phyloP scores from a whole-genome alignment of 2,113 vertebrate species.

The Caranx ignobilis region DNA sequence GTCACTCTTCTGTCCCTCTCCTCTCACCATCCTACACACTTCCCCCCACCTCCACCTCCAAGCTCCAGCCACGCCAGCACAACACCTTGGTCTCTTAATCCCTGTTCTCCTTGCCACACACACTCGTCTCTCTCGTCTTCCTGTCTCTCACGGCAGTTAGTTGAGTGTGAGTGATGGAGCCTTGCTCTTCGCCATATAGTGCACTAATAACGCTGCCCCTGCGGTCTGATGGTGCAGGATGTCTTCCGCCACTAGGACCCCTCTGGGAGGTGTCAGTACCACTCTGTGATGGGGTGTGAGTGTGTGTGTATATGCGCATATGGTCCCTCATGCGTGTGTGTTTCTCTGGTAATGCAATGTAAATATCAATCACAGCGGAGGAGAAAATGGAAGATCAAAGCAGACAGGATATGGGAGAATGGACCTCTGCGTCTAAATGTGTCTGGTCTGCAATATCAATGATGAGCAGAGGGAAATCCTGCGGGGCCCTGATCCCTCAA shows the following conservation, averaged over 20 bases:
- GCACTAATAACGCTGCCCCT: conserved; percentile 68
- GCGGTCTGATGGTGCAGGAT: conserved; percentile 64
- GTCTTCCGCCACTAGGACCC: conserved; percentile 63
- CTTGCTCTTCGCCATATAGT: conserved; percentile 53
- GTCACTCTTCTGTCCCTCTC: conserved; percentile 18
- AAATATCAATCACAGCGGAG: conserved; percentile 67
- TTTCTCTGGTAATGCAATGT: conserved; percentile 68
- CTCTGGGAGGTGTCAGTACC: conserved; percentile 75
- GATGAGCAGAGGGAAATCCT: conserved; percentile 31
- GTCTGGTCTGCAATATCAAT: conserved; percentile 41
- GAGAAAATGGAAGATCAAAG: conserved; percentile 77
- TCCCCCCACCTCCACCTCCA: not conserved
- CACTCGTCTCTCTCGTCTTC: conserved; percentile 26
- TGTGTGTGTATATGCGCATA: conserved; percentile 36
- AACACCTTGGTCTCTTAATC: conserved; percentile 42
- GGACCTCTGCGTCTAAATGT: conserved; percentile 44
- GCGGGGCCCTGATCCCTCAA: conserved; percentile 22
- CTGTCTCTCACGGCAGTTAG: conserved; percentile 41
- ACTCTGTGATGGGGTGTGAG: conserved; percentile 60
- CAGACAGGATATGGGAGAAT: conserved; percentile 18
- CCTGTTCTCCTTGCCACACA: conserved; percentile 24
- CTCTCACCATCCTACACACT: not conserved
- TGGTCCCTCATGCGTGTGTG: conserved; percentile 51
- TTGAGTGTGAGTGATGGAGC: conserved; percentile 49
- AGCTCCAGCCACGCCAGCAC: not conserved